Evolutionary conservation across 2,113 vertebrate genomes (phyloP), one percentile per base, ranked within the genome.

Genomic region (Trogon surrucura): DNA sequence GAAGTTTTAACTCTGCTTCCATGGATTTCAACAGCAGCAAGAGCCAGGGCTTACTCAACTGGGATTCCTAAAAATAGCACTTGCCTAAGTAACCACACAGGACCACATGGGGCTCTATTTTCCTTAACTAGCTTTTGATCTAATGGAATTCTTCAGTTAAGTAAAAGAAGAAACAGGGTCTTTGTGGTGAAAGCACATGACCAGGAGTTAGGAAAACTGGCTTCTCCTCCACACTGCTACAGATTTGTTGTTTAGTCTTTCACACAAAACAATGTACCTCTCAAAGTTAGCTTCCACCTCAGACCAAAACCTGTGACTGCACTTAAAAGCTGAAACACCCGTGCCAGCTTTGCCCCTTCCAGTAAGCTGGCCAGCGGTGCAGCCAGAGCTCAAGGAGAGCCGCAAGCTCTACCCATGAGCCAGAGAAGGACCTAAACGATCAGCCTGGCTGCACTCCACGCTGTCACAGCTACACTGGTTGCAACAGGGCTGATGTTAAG

Each of bases 51-150:
- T 96, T 96, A 96, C 93, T 97, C 97, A 96, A 94, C 4, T 87
- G 60, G 29, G 87, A 96, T 89, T 96, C 88, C 96, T 97, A 97
- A 97, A 97, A 97, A 97, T 97, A 97, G 95, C 93, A 94, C 92
- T 97, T 92, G 94, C 93, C 95, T 96, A 96, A 96, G 92, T 96
- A 97, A 97, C 93, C 91, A 94, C 92, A 93, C 62, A 96, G 81
- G 96, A 96, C 96, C 95, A 94, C 96, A 97, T 95, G 95, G 91
- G 91, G 96, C 81, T 96, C 77, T 96, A 96, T 97, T 95, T 97
- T 95, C 95, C 95, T 95, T 96, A 96, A 97, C 93, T 95, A 91
- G 96, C 92, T 97, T 96, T 97, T 97, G 96, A 97, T 96, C 86
- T 94, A 91, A 96, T 96, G 96, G 96, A 97, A 97, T 96, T 97